Conservation (phyloP, 2,888 invertebrate species). For the Caradrina kadenii region DNA sequence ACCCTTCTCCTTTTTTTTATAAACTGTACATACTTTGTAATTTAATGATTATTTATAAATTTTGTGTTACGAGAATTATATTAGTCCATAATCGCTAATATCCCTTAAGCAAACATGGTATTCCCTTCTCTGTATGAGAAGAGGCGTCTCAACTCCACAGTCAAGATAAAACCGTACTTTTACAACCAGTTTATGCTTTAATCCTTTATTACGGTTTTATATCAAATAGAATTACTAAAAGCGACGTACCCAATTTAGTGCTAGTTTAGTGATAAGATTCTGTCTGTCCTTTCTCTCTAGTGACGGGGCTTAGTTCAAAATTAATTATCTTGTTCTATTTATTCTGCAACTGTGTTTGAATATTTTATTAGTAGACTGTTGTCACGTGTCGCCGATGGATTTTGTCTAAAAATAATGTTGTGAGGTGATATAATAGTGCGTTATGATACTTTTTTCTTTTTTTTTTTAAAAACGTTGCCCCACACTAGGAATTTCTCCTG, state of each 20-base stretch:
- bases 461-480: no score
- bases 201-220: constrained; percentile 30
- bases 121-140: no score
- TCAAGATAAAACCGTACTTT: not conserved
- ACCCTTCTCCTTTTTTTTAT: no score
- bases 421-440: not conserved
- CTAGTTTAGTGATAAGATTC: constrained; percentile 57
- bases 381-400: constrained; percentile 27
- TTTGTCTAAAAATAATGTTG: constrained; percentile 39
- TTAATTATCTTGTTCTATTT: constrained; percentile 61
- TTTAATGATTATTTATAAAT: no score
- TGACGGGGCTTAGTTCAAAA: constrained; percentile 55
- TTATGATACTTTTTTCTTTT: no score
- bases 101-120: no score
- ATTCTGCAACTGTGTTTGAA: constrained; percentile 56
- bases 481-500: no score
- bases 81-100: no score
- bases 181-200: not conserved
- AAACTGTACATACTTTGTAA: no score
- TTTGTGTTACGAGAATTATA: no score
- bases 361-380: constrained; percentile 56
- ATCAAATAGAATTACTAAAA: constrained; percentile 36
- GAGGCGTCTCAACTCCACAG: no score
- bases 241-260: constrained; percentile 31
- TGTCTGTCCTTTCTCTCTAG: constrained; percentile 28